These are phyloP conservation scores for Saccopteryx bilineata DNA, from an alignment of 2,113 vertebrate species.

Conservation along the genomic window DNA sequence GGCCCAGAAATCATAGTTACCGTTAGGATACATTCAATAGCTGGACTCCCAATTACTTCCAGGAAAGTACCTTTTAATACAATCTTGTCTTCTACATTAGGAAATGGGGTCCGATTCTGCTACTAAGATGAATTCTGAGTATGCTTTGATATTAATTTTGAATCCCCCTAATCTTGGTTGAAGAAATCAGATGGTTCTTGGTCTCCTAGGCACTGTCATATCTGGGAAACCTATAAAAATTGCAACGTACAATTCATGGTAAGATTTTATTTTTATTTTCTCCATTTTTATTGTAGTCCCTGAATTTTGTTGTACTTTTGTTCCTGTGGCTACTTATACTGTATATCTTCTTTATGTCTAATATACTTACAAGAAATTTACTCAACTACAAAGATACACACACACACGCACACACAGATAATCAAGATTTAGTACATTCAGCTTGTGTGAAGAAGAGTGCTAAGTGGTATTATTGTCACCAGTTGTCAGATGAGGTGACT, in stretches of 20 bases:
- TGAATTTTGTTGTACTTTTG: not conserved
- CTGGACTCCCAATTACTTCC: not conserved
- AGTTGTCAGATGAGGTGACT: not conserved
- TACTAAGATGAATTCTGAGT: not conserved
- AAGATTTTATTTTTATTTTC: not conserved
- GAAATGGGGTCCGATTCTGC: not conserved
- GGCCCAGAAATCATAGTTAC: not conserved
- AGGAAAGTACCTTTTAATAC: fast-evolving
- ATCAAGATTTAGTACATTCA: not conserved
- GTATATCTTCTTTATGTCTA: not conserved
- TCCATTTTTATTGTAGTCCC: not conserved
- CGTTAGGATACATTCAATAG: not conserved
- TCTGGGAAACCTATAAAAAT: not conserved
- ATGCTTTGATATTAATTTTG: not conserved
- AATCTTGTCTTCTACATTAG: not conserved
- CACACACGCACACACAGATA: fast-evolving
- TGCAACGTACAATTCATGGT: not conserved
- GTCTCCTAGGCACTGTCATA: not conserved
- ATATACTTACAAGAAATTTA: not conserved
- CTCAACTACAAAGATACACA: not conserved
- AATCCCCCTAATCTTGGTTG: not conserved
- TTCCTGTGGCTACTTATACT: not conserved
- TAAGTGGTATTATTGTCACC: not conserved
- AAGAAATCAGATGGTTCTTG: not conserved
- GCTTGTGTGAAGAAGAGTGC: not conserved